These are phyloP conservation scores for Sebastes schlegelii DNA, from an alignment of 2,113 vertebrate species.

Conservation along the genomic window DNA sequence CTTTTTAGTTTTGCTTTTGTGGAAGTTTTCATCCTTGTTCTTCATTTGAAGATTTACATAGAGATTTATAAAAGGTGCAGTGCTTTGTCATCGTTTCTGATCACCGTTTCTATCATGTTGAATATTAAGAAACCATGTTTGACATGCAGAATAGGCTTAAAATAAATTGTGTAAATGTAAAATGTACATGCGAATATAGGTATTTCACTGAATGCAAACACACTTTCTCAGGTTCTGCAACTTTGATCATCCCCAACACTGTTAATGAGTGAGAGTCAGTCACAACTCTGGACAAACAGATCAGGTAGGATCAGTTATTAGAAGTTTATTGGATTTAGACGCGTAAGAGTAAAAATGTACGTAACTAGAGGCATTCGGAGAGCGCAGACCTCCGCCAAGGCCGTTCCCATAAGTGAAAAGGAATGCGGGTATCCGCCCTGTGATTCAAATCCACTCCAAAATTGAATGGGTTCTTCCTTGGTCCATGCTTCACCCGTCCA, in stretches of 20 bases:
- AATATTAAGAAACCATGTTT: slow-evolving; percentile 21
- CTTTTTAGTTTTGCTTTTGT: slow-evolving; percentile 27
- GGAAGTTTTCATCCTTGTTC: slow-evolving; percentile 3
- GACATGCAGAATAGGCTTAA: slow-evolving; percentile 21
- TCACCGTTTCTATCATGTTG: background rate
- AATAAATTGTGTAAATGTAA: slow-evolving; percentile 20
- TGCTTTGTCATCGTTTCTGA: slow-evolving; percentile 13
- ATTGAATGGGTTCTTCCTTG: background rate
- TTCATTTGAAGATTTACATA: slow-evolving; percentile 13
- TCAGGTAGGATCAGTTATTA: background rate
- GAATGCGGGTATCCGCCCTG: background rate
- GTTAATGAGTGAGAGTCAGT: background rate
- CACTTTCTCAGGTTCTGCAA: slow-evolving; percentile 60
- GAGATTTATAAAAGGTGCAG: slow-evolving; percentile 20
- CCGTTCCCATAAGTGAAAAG: background rate
- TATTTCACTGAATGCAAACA: slow-evolving; percentile 47
- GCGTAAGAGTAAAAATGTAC: background rate
- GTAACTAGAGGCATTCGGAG: background rate
- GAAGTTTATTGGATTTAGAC: background rate
- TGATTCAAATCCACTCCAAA: background rate
- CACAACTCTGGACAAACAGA: background rate
- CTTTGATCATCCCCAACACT: background rate
- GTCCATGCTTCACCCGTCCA: background rate
- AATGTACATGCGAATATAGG: slow-evolving; percentile 22
- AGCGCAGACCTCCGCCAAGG: background rate